Evolutionary conservation across 2,888 invertebrate species (phyloP).

Genomic region (Melieria crassipennis): DNA sequence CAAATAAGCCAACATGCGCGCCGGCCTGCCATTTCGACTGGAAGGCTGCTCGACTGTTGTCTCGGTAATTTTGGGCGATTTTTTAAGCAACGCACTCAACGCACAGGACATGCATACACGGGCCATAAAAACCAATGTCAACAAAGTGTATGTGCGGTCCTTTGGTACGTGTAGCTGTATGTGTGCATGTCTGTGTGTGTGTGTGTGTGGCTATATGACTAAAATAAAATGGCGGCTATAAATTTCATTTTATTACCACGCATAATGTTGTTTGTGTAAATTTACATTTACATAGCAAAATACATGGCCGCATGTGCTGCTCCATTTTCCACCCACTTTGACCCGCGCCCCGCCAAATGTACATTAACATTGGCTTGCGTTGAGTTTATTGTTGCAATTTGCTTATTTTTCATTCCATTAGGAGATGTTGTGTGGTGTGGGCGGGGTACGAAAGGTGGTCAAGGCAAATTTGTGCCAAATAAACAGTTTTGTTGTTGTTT

Average conservation of each 20-base stretch:
- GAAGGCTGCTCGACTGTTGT: conserved; percentile 24
- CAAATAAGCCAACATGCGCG: conserved; percentile 13
- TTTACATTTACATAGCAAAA: conserved; percentile 23
- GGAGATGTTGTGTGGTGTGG: conserved; percentile 24
- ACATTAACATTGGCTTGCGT: no score
- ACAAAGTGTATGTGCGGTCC: no score
- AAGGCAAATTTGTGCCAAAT: conserved; percentile 20
- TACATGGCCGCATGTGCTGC: no score
- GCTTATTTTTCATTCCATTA: neutral
- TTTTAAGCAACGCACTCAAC: conserved; percentile 12
- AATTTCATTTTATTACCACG: conserved; percentile 33
- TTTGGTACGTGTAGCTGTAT: neutral
- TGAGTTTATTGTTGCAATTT: neutral
- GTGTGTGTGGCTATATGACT: neutral
- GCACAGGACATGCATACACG: conserved; percentile 6
- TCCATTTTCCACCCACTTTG: no score
- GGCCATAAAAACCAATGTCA: neutral
- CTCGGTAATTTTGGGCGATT: neutral
- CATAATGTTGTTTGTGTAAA: conserved; percentile 33
- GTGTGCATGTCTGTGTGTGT: conserved; percentile 3
- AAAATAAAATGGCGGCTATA: conserved; percentile 21
- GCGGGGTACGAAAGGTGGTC: conserved; percentile 23
- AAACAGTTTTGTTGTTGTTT: conserved; percentile 17
- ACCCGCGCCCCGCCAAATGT: neutral
- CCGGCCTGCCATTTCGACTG: conserved; percentile 14